Percentiles rank a stretch among this genome's conserved stretches.
Evolutionary conservation across 2,797 vertebrate species (phyloP).

Genomic region (Echeneis naucrates): DNA sequence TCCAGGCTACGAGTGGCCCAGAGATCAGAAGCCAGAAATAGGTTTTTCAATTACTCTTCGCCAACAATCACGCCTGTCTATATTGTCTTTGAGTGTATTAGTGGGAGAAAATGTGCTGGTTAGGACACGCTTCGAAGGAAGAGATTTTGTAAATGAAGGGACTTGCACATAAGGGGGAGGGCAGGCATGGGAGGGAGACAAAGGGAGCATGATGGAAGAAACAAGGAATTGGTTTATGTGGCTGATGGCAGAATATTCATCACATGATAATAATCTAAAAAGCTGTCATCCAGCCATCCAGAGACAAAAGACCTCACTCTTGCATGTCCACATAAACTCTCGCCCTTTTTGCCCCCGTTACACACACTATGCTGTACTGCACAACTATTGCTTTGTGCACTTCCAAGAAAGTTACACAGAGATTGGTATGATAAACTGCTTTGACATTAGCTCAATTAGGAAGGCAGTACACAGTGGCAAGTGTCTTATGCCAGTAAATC

Average conservation of each 20-base stretch:
- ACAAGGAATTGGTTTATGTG: conserved; percentile 30
- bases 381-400: conserved; percentile 51
- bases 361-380: conserved; percentile 16
- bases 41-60: conserved; percentile 24
- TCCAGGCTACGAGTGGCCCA: conserved; percentile 50
- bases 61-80: conserved; percentile 25
- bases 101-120: conserved; percentile 8
- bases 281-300: conserved; percentile 47
- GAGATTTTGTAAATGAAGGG: conserved; percentile 33
- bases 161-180: conserved; percentile 8
- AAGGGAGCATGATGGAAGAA: conserved; percentile 41
- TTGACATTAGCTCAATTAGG: conserved; percentile 66
- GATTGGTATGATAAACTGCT: conserved; percentile 59
- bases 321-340: conserved; percentile 32
- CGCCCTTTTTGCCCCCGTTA: conserved; percentile 29
- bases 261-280: conserved; percentile 66
- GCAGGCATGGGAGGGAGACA: conserved; percentile 1
- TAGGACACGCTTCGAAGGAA: conserved; percentile 37
- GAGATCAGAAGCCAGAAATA: conserved; percentile 48
- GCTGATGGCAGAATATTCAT: conserved; percentile 12
- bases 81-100: conserved; percentile 20
- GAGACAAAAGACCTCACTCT: conserved; percentile 58
- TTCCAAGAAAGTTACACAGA: conserved; percentile 39
- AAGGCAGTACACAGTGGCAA: conserved; percentile 42
- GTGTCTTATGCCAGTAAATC: conserved; percentile 68